phyloP scores from a whole-genome alignment of 2,888 invertebrate species.

The Drosophila leonis region DNA sequence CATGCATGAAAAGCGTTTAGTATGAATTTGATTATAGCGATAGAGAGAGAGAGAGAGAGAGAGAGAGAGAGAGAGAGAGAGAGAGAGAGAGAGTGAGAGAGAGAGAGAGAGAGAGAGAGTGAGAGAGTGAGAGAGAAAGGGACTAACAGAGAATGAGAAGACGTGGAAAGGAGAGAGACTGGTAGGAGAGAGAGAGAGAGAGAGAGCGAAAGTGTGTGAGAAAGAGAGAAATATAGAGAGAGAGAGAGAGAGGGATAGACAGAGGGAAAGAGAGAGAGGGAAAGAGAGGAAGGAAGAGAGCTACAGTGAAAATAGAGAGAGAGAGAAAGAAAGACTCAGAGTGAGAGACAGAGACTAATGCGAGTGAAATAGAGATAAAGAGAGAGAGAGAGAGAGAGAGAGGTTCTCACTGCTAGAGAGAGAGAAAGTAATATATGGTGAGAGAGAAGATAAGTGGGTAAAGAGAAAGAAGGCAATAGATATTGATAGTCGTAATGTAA shows the following conservation, averaged over 20 bases:
- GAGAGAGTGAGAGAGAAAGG: background rate
- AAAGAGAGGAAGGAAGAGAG: background rate
- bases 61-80: background rate
- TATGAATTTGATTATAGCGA: conserved; percentile 2
- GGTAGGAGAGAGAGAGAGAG: background rate
- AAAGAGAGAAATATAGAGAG: too few species aligned
- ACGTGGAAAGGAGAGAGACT: background rate
- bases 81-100: background rate
- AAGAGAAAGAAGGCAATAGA: background rate
- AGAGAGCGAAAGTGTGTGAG: too few species aligned
- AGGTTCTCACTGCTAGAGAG: background rate
- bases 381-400: background rate
- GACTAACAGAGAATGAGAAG: background rate
- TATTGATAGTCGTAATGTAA: too few species aligned
- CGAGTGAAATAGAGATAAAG: too few species aligned
- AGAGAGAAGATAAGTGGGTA: background rate
- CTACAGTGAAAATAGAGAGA: background rate
- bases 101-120: background rate
- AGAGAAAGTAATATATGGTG: too few species aligned
- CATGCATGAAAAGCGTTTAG: conserved; percentile 10
- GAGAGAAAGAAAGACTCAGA: background rate
- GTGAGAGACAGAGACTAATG: background rate
- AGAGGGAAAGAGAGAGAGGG: too few species aligned
- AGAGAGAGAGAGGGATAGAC: too few species aligned
- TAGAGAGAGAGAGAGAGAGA: background rate